Evolutionary conservation across 2,888 invertebrate genomes (phyloP).

Genomic region (Danaus chrysippus): DNA sequence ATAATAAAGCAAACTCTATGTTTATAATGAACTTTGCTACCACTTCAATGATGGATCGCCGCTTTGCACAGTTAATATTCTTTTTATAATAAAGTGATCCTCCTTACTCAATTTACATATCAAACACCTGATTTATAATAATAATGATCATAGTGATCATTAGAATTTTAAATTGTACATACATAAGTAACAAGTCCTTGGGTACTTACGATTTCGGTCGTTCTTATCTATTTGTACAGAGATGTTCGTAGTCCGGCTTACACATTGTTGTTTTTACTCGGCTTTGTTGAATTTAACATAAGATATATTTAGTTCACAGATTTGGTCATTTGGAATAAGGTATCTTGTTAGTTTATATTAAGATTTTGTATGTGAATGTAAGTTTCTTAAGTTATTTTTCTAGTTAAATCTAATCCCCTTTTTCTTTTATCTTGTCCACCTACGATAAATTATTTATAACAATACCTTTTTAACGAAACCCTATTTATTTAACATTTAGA

Average conservation of each 20-base stretch:
- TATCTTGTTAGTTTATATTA: not conserved
- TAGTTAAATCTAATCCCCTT: too few relatives aligned
- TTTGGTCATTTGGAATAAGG: not conserved
- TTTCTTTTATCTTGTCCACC: too few relatives aligned
- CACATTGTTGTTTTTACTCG: conserved; percentile 20
- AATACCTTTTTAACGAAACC: too few relatives aligned
- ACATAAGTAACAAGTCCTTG: not conserved
- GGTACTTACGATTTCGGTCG: not conserved
- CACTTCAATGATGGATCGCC: too few relatives aligned
- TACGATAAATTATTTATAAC: too few relatives aligned
- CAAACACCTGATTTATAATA: conserved; percentile 3
- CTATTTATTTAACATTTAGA: too few relatives aligned
- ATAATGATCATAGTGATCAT: not conserved
- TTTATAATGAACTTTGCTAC: too few relatives aligned
- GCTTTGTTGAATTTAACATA: conserved; percentile 5
- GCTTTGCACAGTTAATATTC: not conserved
- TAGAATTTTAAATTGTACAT: not conserved
- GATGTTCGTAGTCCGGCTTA: conserved; percentile 34
- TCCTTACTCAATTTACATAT: not conserved
- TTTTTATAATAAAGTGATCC: not conserved
- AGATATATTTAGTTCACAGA: conserved; percentile 1
- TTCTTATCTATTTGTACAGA: conserved; percentile 61
- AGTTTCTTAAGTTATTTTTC: too few relatives aligned
- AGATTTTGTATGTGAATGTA: too few relatives aligned
- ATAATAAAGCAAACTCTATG: too few relatives aligned